Base-by-base conservation (phyloP, 2,113 vertebrate species). In the Bufo gargarizans region DNA sequence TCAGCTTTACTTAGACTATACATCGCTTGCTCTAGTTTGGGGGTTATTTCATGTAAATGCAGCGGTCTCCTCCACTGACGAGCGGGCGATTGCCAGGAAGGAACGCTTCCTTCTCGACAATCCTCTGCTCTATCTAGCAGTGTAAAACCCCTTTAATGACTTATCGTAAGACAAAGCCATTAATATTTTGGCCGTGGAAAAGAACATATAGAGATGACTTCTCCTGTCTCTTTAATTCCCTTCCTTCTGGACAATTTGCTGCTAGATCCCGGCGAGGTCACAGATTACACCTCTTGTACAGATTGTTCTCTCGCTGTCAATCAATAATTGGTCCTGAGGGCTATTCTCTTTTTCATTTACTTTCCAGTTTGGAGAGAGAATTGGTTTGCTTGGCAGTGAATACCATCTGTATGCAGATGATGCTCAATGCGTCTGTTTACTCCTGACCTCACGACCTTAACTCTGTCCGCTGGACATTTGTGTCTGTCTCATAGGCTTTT, bases 371-470 rank as follows among this genome's bases (percentile, higher is more conserved):
- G 74, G 74, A 55, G 49, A 78, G 20, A 13, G 55, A 55, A 78
- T 78, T 9, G 4, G 76, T 53, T 78, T 53, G 10, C 49, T n/a
- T 78, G 76, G 76, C 76, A 78, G 20, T 78, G 55, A 22, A 50
- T 78, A 6, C 76, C 76, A 78, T 78, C 74, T 78, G 50, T 55
- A 78, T 78, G 76, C 76, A 55, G 76, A 78, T 12, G 19, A 78
- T 55, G 50, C 9, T 22, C 76, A 11, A 53, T 71, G 49, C n/a
- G 20, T 78, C 76, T 78, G 49, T 22, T 12, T n/a, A 55, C 50
- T 78, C 49, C 76, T 13, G 76, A 53, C 50, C 76, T 16, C 47
- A 50, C 20, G 16, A 76, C 72, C 72, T 77, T 49, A 20, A 2
- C 49, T 50, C 17, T 22, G 50, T 22, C 55, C 19, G 6, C n/a